Evolutionary conservation across 64 coral and sea anemone genomes (phyloP).

Genomic region (Platygyra sinensis): DNA sequence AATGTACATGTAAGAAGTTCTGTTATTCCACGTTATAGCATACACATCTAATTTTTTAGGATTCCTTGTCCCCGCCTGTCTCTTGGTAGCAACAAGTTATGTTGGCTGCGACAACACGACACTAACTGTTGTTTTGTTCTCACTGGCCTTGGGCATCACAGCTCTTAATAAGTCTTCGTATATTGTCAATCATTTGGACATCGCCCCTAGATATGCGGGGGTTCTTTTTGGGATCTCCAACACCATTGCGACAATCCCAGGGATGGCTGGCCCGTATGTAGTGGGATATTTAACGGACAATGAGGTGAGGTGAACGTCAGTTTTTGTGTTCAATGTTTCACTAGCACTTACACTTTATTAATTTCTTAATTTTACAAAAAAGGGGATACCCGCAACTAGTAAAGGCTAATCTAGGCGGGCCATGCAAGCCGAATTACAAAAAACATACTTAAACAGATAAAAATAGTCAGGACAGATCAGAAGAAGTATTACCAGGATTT

Average conservation of each 20-base stretch:
- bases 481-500: too few species aligned
- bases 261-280: conserved; percentile 73
- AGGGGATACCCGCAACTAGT: too few species aligned
- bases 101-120: conserved; percentile 59
- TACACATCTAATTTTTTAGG: conserved; percentile 17
- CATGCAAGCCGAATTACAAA: too few species aligned
- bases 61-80: conserved; percentile 63
- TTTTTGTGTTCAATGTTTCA: too few species aligned
- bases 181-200: conserved; percentile 79
- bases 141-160: conserved; percentile 37
- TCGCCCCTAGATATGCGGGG: conserved; percentile 86
- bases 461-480: too few species aligned
- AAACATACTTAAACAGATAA: too few species aligned
- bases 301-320: conserved; percentile 12
- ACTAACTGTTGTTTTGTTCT: conserved; percentile 71
- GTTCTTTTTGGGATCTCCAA: conserved; percentile 83
- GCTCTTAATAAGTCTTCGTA: conserved; percentile 38
- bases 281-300: conserved; percentile 80
- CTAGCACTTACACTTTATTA: too few species aligned
- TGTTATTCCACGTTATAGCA: not conserved
- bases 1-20: too few species aligned
- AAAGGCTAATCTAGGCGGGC: too few species aligned
- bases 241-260: conserved; percentile 69
- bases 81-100: conserved; percentile 82
- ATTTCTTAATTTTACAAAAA: too few species aligned